These are phyloP conservation scores for Ctenopoma multispine DNA, from an alignment of 2,797 vertebrate species.

Conservation along the genomic window DNA sequence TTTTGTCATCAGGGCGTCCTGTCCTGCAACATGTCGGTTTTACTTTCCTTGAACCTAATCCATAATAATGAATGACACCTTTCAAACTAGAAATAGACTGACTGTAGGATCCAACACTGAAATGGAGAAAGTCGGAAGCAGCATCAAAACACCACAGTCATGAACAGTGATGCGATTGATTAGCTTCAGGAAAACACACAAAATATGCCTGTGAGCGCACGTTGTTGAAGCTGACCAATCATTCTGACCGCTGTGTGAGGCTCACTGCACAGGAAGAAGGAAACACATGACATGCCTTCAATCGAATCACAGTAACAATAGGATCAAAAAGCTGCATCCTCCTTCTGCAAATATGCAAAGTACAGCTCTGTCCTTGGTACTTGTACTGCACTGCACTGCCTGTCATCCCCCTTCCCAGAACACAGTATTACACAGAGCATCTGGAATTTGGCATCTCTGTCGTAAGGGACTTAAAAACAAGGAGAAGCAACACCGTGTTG, in stretches of 20 bases:
- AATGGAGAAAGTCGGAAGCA: slow-evolving; percentile 3
- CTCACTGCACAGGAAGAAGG: neutral
- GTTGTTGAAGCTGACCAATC: too few relatives aligned
- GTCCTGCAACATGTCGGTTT: neutral
- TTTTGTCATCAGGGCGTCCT: neutral
- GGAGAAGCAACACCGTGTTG: slow-evolving; percentile 15
- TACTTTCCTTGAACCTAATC: neutral
- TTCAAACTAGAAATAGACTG: too few relatives aligned
- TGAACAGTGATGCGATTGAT: too few relatives aligned
- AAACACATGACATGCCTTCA: neutral
- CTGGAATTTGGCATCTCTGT: slow-evolving; percentile 55
- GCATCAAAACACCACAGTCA: neutral
- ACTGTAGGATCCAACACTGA: neutral
- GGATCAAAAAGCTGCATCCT: too few relatives aligned
- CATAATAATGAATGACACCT: too few relatives aligned
- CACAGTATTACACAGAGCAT: slow-evolving; percentile 36
- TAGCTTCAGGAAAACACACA: neutral
- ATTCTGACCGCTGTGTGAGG: neutral
- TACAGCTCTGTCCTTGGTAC: neutral
- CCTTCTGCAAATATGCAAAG: neutral
- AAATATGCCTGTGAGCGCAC: neutral
- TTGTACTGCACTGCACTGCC: neutral
- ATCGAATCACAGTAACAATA: neutral
- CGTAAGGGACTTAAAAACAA: slow-evolving; percentile 14
- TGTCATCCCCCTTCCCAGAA: slow-evolving; percentile 23